Evolutionary conservation across 2,888 invertebrate genomes (phyloP), one percentile per base, ranked within the genome.

Genomic region (Papilio demoleus): DNA sequence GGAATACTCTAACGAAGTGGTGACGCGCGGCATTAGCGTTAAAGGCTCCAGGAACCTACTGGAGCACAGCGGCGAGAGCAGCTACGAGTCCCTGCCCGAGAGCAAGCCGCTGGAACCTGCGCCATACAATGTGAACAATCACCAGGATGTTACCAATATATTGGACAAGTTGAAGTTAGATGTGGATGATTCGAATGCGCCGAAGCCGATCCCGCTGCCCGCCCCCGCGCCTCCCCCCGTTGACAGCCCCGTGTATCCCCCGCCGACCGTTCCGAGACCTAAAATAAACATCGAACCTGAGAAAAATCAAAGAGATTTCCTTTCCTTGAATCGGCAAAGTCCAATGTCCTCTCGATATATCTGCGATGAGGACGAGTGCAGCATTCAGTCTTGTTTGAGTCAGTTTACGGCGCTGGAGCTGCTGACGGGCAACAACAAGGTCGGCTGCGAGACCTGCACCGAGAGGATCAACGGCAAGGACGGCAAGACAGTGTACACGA

Each of bases 391-490:
- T 0, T 99, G 98, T 83, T 94, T 99, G 65, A 96, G 97, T 80
- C 97, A 98, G 84, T 99, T 99, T 88, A 99, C 98, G 0, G 96
- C 96, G 0, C 94, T 97, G 17, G 99, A 99, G 84, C 90, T 98
- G 22, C 95, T 99, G 88, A 97, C 96, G 0, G 99, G 97, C 0
- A 96, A 95, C 83, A 99, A 99, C 86, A 97, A 97, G 88, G 98
- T 99, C 60, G 96, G 96, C 67, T 99, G 99, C 86, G 97, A 97
- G 80, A 94, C 95, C 58, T 99, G 99, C 88, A 97, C 97, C 0
- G 94, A 95, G 73, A 88, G 94, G n/a, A 92, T 94, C 72, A 95
- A 95, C 75, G 95, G 94, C 47, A 94, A 94, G 68, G 94, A 94
- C 68, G 95, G 95, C 19, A 96, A 96, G 82, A 95, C 96, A 5